phyloP scores from a whole-genome alignment of 2,113 vertebrate genomes.

The Rhea americana region DNA sequence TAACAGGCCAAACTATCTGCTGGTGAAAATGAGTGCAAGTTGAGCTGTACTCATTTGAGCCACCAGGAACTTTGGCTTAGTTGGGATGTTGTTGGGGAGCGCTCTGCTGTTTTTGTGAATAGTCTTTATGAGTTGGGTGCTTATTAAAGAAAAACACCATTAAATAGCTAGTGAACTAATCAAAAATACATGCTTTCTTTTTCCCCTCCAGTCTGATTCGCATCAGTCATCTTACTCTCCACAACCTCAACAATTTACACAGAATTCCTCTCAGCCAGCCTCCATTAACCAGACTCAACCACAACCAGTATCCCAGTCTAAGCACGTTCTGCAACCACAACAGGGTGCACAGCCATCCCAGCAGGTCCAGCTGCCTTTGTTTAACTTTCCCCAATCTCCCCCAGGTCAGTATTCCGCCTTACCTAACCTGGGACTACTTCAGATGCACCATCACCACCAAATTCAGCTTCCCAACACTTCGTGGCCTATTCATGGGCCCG shows the following conservation, averaged over 20 bases:
- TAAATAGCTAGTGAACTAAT: slow-evolving; percentile 60
- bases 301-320: slow-evolving; percentile 84
- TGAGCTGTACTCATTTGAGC: background rate
- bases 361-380: slow-evolving; percentile 88
- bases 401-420: slow-evolving; percentile 89
- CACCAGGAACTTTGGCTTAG: background rate
- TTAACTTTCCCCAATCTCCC: slow-evolving; percentile 89
- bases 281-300: slow-evolving; percentile 81
- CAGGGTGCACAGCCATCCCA: slow-evolving; percentile 80
- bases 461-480: slow-evolving; percentile 85
- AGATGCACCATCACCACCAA: slow-evolving; percentile 81
- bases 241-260: slow-evolving; percentile 85
- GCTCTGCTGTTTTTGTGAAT: background rate
- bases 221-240: slow-evolving; percentile 91
- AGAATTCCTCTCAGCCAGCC: slow-evolving; percentile 80
- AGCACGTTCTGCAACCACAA: slow-evolving; percentile 77
- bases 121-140: background rate
- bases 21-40: background rate
- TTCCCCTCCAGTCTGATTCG: slow-evolving; percentile 87
- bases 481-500: slow-evolving; percentile 92
- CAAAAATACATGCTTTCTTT: slow-evolving; percentile 62
- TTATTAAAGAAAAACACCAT: slow-evolving; percentile 29
- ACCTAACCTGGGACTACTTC: slow-evolving; percentile 87
- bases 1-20: background rate
- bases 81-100: background rate